Percentiles rank a stretch among this genome's conserved stretches.
Evolutionary conservation across 2,797 vertebrate species (phyloP).

Genomic region (Sternotherus odoratus): DNA sequence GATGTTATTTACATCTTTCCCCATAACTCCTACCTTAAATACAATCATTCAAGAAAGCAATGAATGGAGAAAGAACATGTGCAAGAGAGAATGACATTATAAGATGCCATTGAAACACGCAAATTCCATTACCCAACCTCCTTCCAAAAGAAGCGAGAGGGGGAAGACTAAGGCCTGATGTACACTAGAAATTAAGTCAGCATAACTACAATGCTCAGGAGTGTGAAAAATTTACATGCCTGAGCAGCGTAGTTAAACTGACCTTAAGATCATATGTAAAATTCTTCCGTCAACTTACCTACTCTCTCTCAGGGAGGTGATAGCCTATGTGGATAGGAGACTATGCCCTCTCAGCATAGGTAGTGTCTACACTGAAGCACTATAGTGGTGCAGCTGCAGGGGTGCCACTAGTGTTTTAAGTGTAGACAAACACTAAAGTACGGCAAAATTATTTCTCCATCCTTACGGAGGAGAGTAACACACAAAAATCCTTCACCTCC

Average conservation of each 20-base stretch:
- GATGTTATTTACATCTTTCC: neutral
- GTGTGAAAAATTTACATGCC: neutral
- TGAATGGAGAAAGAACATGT: neutral
- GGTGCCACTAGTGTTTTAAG: neutral
- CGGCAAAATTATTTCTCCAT: neutral
- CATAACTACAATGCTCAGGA: neutral
- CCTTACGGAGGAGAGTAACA: neutral
- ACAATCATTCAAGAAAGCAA: neutral
- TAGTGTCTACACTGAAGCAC: neutral
- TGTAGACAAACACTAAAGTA: neutral
- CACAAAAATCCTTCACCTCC: neutral
- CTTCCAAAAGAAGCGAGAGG: fast-evolving
- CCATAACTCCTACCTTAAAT: neutral
- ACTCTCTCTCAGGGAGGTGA: neutral
- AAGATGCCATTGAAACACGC: neutral
- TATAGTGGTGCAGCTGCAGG: neutral
- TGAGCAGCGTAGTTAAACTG: neutral
- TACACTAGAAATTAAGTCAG: neutral
- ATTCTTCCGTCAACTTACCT: neutral
- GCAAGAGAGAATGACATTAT: neutral
- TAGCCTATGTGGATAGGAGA: neutral
- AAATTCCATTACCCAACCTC: neutral
- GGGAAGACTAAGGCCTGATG: neutral
- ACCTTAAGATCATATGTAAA: neutral
- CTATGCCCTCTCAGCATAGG: neutral